Evolutionary conservation across 2,113 vertebrate genomes (phyloP), one percentile per base, ranked within the genome.

Genomic region (Laticauda colubrina): DNA sequence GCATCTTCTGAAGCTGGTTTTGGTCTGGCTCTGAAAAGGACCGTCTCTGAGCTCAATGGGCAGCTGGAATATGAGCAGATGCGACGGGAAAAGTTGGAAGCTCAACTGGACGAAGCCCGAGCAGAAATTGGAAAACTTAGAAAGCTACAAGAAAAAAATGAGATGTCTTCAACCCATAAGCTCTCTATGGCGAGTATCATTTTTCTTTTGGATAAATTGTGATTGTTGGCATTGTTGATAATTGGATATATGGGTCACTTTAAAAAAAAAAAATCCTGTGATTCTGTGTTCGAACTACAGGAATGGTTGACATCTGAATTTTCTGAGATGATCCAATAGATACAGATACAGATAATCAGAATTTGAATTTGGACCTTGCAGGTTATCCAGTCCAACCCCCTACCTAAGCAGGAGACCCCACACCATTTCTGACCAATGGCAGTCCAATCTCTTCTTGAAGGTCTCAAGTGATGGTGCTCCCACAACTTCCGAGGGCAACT

Each of bases 31-130:
- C 95, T 94, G 56, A 43, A 43, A 94, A 98, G 98, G 94, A 93
- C 91, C 34, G 85, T 98, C 93, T 95, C 91, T 91, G 98, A 98
- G 54, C 96, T 98, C 54, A 96, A 97, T 85, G 95, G 24, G 0
- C 98, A 98, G 93, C 96, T 98, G 87, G 98, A 97, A 18, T 97
- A 97, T 0, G 98, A 98, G 75, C 96, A 97, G 11, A 51, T 98
- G 26, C 97, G 97, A 6, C 92, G 98, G 94, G 98, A 98, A 96
- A 97, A 97, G 93, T 96, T 98, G 96, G 98, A 98, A 94, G 95
- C 96, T 81, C 96, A 98, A 87, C 94, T 98, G 96, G 98, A 98
- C 88, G 96, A 96, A 0, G 97, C 3, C 92, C 96, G 96, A 20
- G 97, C 97, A 11, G 96, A 98, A 92, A 97, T 98, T 34, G 91